A percentile compares a stretch with the other conserved stretches of the same genome.
These are phyloP conservation scores for Pollenia griseotomentosa DNA, from an alignment of 2,888 invertebrate species.

Conservation along the genomic window DNA sequence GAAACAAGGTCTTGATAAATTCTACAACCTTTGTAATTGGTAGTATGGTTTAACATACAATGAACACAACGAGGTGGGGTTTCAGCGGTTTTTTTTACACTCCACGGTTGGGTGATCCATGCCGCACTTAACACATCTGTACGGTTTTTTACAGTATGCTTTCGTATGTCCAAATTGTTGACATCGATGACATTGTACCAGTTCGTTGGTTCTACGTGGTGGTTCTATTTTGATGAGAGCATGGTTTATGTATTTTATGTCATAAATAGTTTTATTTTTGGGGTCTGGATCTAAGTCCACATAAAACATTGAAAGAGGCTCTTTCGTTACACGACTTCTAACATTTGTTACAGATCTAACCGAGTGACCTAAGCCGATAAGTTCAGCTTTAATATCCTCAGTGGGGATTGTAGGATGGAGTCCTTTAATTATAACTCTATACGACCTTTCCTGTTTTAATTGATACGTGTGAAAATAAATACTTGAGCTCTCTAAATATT, in stretches of 20 bases:
- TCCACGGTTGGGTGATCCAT: not conserved
- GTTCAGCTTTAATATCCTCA: conserved; percentile 1
- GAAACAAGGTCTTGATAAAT: not conserved
- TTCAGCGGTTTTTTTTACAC: not conserved
- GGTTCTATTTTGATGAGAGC: conserved; percentile 62
- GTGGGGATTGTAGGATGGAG: conserved; percentile 16
- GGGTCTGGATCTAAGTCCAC: conserved; percentile 61
- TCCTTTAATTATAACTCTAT: conserved; percentile 24
- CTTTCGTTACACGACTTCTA: conserved; percentile 39
- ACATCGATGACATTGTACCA: conserved; percentile 63
- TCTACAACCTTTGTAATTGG: conserved; percentile 38
- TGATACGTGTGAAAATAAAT: conserved; percentile 33
- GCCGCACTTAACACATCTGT: conserved; percentile 20
- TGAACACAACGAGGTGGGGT: conserved; percentile 18
- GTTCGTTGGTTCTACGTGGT: conserved; percentile 36
- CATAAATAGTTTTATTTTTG: conserved; percentile 57
- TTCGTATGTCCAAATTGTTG: conserved; percentile 67
- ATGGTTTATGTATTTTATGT: conserved; percentile 46
- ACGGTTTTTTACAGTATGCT: conserved; percentile 13
- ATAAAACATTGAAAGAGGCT: conserved; percentile 62
- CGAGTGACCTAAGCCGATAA: conserved; percentile 14
- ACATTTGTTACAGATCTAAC: conserved; percentile 56
- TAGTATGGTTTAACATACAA: conserved; percentile 47
- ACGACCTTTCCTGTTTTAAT: conserved; percentile 34
- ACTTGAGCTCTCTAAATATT: not conserved